A percentile compares a stretch with the other conserved stretches of the same genome.
Evolutionary conservation across 2,888 invertebrate species (phyloP).

Genomic region (Cataglyphis rosenhaueri): DNA sequence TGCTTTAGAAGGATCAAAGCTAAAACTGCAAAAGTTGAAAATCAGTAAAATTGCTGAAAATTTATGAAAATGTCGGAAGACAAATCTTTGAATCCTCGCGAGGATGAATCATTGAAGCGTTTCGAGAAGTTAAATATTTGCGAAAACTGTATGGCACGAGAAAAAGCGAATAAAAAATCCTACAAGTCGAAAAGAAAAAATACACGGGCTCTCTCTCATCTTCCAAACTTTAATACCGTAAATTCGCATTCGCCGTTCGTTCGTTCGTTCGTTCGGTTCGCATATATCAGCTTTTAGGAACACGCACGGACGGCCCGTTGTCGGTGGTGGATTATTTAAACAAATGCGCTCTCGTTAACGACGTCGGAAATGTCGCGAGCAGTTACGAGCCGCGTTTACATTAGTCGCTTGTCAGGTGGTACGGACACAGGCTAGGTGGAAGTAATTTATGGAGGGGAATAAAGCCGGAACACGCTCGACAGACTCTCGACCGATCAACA

Average conservation of each 20-base stretch:
- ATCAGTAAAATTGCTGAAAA: neutral
- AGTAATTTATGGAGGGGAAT: constrained; percentile 60
- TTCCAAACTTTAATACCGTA: neutral
- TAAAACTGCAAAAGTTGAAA: neutral
- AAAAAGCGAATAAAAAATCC: neutral
- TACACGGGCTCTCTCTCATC: neutral
- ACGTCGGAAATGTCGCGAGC: constrained; percentile 54
- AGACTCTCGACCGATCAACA: constrained; percentile 65
- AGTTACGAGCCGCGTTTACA: constrained; percentile 64
- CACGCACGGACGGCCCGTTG: constrained; percentile 15
- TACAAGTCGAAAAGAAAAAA: neutral
- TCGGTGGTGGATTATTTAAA: constrained; percentile 60
- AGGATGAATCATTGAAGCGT: neutral
- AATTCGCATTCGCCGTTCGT: constrained; percentile 1
- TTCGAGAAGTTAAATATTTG: neutral
- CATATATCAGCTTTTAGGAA: neutral
- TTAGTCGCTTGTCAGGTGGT: constrained; percentile 72
- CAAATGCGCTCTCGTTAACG: constrained; percentile 65
- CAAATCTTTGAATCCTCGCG: neutral
- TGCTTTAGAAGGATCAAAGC: neutral
- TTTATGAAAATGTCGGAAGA: neutral
- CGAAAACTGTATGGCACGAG: neutral
- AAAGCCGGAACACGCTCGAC: constrained; percentile 59
- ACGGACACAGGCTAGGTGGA: constrained; percentile 53
- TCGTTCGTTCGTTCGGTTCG: neutral